These are phyloP conservation scores for Calliphora vicina DNA, from an alignment of 1,140 invertebrate genomes.

Conservation along the genomic window DNA sequence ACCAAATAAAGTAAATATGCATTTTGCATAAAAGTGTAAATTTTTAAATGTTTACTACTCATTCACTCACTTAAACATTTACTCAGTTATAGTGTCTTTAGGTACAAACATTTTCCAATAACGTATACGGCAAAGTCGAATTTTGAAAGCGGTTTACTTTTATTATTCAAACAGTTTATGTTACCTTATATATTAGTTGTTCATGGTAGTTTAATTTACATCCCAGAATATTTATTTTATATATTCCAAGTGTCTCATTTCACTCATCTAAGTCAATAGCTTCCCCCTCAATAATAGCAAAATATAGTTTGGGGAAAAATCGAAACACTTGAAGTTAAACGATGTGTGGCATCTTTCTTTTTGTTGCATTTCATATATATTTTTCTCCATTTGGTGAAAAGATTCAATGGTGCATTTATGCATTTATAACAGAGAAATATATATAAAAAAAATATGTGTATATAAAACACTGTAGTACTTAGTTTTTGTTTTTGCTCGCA, in stretches of 20 bases:
- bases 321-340: neutral
- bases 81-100: neutral
- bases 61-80: neutral
- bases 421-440: neutral
- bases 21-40: neutral
- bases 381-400: neutral
- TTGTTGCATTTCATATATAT: neutral
- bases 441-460: neutral
- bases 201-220: no score
- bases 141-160: neutral
- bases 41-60: constrained; percentile 1
- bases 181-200: no score
- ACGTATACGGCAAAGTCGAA: neutral
- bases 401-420: constrained; percentile 5
- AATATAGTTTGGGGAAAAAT: neutral
- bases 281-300: no score
- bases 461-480: neutral
- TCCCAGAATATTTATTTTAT: no score
- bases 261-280: no score
- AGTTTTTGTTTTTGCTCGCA: neutral
- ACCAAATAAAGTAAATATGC: neutral
- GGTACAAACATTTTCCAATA: neutral
- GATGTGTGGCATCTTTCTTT: neutral
- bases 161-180: no score
- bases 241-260: no score